These are phyloP conservation scores for Tribolium madens DNA, from an alignment of 1,140 invertebrate genomes.

Conservation along the genomic window DNA sequence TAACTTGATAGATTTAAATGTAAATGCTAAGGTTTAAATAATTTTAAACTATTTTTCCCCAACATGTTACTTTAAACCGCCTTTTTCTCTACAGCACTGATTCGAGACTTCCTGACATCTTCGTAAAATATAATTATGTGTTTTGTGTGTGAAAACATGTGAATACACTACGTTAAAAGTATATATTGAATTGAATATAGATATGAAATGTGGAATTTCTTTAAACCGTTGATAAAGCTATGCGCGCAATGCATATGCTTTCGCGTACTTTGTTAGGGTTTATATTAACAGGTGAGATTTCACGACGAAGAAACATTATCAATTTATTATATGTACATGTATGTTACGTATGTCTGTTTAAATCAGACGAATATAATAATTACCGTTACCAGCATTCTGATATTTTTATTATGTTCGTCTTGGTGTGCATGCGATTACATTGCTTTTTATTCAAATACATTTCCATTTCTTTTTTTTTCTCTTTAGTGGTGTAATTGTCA, in stretches of 20 bases:
- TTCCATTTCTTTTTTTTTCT: not conserved
- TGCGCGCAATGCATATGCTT: slow-evolving; percentile 65
- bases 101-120: slow-evolving; percentile 59
- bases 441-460: not conserved
- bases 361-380: slow-evolving; percentile 1
- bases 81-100: slow-evolving; percentile 65
- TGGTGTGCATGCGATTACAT: not conserved
- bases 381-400: not conserved
- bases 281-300: slow-evolving; percentile 63
- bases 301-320: slow-evolving; percentile 38
- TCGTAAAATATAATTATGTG: slow-evolving; percentile 62
- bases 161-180: slow-evolving; percentile 46
- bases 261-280: slow-evolving; percentile 64
- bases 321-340: slow-evolving; percentile 41
- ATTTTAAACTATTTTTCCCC: slow-evolving; percentile 32
- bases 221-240: slow-evolving; percentile 54
- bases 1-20: slow-evolving; percentile 18
- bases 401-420: not conserved
- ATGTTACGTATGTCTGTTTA: slow-evolving; percentile 22
- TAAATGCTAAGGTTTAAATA: slow-evolving; percentile 18
- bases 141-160: slow-evolving; percentile 59
- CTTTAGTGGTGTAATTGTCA: not conserved
- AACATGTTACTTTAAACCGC: slow-evolving; percentile 54
- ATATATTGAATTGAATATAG: slow-evolving; percentile 43
- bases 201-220: slow-evolving; percentile 51